A percentile compares a stretch with the other conserved stretches of the same genome.
Evolutionary conservation across 1,140 invertebrate species (phyloP).

Genomic region (Habropoda laboriosa): DNA sequence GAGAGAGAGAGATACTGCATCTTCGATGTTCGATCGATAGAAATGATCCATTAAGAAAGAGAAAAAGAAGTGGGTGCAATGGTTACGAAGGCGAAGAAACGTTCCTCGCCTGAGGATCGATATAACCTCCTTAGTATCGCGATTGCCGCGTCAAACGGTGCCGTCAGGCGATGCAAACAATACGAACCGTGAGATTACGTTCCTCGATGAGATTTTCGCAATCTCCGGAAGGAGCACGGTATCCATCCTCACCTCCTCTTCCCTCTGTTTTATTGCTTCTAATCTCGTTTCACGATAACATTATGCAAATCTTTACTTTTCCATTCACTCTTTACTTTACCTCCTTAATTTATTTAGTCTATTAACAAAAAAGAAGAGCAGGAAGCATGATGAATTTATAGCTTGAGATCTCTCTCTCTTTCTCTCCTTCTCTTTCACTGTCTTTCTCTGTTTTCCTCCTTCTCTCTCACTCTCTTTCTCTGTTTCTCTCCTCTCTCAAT

Average conservation of each 20-base stretch:
- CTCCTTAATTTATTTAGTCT: too few relatives aligned
- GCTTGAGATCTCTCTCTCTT: too few relatives aligned
- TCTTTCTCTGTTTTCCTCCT: too few relatives aligned
- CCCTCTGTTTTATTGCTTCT: neutral
- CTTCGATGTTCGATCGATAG: neutral
- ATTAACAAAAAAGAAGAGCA: too few relatives aligned
- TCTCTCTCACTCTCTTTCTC: too few relatives aligned
- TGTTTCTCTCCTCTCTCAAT: too few relatives aligned
- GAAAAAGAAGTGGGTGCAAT: neutral
- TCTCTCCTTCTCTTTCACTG: too few relatives aligned
- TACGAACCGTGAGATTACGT: neutral
- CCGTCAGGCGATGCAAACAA: neutral
- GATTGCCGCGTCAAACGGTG: constrained; percentile 3
- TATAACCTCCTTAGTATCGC: constrained; percentile 17
- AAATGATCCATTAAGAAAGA: neutral
- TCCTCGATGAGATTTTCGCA: neutral
- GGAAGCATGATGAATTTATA: too few relatives aligned
- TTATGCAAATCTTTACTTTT: neutral
- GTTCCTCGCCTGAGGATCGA: neutral
- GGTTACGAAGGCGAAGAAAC: neutral
- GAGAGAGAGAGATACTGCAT: too few relatives aligned
- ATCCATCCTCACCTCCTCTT: too few relatives aligned
- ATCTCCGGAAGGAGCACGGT: neutral
- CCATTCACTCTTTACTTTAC: too few relatives aligned
- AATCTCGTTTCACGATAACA: neutral